A percentile compares a stretch with the other conserved stretches of the same genome.
phyloP scores from a whole-genome alignment of 2,888 invertebrate genomes.

The Leptinotarsa peninsularis region DNA sequence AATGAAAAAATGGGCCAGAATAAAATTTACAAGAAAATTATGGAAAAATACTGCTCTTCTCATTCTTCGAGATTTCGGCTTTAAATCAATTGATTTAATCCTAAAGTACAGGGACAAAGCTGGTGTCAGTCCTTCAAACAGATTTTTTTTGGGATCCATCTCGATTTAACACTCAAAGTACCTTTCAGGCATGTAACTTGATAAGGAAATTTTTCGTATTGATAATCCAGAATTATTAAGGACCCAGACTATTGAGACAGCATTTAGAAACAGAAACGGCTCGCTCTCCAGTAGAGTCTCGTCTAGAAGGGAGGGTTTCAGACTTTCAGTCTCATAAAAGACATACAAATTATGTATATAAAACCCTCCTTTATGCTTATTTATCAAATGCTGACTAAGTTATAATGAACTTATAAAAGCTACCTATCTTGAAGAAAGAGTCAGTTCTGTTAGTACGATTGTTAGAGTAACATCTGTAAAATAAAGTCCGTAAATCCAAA shows the following conservation, averaged over 20 bases:
- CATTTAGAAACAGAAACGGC: conserved; percentile 33
- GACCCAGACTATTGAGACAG: conserved; percentile 29
- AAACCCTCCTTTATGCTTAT: too few species aligned
- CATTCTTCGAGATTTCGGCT: conserved; percentile 19
- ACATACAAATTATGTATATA: conserved; percentile 6
- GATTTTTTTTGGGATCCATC: conserved; percentile 31
- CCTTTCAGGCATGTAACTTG: conserved; percentile 22
- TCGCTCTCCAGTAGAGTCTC: conserved; percentile 13
- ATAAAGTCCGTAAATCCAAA: too few species aligned
- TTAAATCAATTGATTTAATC: conserved; percentile 31
- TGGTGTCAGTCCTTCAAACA: conserved; percentile 25
- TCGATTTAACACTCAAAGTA: conserved; percentile 2
- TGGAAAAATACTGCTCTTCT: too few species aligned
- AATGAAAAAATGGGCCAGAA: too few species aligned
- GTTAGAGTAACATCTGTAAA: too few species aligned
- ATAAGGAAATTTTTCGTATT: conserved; percentile 27
- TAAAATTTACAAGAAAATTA: too few species aligned
- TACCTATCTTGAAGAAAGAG: too few species aligned
- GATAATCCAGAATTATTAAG: conserved; percentile 25
- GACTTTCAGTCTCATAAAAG: conserved; percentile 33
- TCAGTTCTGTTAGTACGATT: too few species aligned
- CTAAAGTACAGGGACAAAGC: conserved; percentile 26
- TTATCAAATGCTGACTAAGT: too few species aligned
- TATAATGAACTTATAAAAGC: too few species aligned
- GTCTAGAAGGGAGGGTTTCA: conserved; percentile 30